Evolutionary conservation across 2,797 vertebrate species (phyloP), one percentile per base, ranked within the genome.

Genomic region (Myotis daubentonii): DNA sequence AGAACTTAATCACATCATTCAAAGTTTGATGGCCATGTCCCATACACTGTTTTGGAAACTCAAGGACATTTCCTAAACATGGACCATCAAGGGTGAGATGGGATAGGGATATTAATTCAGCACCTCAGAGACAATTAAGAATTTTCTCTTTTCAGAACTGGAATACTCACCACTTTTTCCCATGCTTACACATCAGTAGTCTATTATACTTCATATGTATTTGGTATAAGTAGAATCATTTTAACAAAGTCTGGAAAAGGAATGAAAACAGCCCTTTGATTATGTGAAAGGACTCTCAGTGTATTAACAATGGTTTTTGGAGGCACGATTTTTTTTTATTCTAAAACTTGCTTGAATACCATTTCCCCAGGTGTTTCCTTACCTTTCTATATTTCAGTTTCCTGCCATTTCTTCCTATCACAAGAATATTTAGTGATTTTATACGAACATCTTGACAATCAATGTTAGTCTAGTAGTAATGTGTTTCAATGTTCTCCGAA

Each of bases 361-460:
- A 16, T 80, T 87, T 86, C 41, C 33, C 44, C n/a, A 36, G 30
- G 23, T 44, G 36, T 87, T 82, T 68, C 44, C 44, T 86, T 38
- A 51, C 36, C 78, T 80, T 28, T 82, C 87, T 53, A 51, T 60
- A 62, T 89, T 95, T 87, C 12, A 17, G 51, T 60, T 89, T 86
- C 57, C 65, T 94, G 53, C 70, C n/a, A 72, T 76, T 80, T 81
- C 62, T 96, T 88, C 11, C 23, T 22, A 74, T 90, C 41, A n/a
- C 9, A 71, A 78, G 74, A 79, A 70, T 86, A 85, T 81, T 90
- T 66, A 82, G 74, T 87, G 88, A 86, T 83, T 94, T 92, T 82
- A 68, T 93, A 92, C 72, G 70, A 90, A 51, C 80, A 20, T 90
- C 87, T 80, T 78, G 70, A 83, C 5, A n/a, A 91, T 97, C 95